A percentile compares a stretch with the other conserved stretches of the same genome.
phyloP scores from a whole-genome alignment of 1,140 invertebrate genomes.

The Aphelinus certus region DNA sequence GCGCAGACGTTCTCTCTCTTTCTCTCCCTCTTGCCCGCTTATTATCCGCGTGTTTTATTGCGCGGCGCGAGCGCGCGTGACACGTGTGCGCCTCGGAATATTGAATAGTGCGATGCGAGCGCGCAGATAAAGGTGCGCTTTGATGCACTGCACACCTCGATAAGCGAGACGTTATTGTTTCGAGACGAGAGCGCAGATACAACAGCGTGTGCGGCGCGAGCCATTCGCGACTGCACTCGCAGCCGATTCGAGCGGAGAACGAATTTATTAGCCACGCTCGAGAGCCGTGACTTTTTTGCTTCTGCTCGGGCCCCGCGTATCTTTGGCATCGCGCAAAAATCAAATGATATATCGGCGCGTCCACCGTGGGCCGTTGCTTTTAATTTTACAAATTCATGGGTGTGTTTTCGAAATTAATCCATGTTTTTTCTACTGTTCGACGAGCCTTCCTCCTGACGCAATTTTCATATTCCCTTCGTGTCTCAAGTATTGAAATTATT shows the following conservation, averaged over 20 bases:
- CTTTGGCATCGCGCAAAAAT: slow-evolving; percentile 17
- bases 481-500: no score
- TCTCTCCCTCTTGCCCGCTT: slow-evolving; percentile 22
- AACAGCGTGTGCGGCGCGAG: background rate
- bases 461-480: no score
- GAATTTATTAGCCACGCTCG: slow-evolving; percentile 16
- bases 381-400: no score
- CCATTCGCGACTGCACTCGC: background rate
- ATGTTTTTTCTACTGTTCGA: no score
- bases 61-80: slow-evolving; percentile 4
- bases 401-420: no score
- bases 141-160: background rate
- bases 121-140: no score
- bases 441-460: no score
- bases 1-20: background rate
- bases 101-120: background rate
- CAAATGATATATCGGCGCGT: background rate
- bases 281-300: background rate
- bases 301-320: background rate
- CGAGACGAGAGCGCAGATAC: background rate
- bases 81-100: slow-evolving; percentile 12
- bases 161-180: slow-evolving; percentile 3
- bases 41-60: slow-evolving; percentile 29
- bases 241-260: background rate
- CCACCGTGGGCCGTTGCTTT: background rate